Base-by-base conservation (phyloP, 92 coral and sea anemone species). In the Desmophyllum pertusum region DNA sequence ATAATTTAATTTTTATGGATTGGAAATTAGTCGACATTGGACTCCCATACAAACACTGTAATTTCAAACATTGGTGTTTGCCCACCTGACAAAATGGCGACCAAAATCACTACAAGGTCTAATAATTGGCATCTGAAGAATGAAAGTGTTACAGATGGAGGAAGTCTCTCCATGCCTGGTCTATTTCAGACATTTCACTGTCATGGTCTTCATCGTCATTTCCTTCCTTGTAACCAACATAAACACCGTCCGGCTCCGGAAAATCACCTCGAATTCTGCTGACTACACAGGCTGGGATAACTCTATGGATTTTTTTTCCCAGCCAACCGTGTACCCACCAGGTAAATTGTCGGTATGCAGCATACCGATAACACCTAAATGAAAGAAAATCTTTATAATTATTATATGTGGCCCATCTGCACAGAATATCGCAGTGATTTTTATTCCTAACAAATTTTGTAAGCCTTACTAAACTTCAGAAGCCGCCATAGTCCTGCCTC, bases 301-400 rank as follows among this genome's bases (percentile, higher is more conserved):
- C 81, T 30, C 84, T 68, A 15, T 73, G 27, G 35, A 48, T 40
- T 11, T 62, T 67, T 30, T 61, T 86, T 11, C 81, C 80, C 0
- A 80, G 63, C 45, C 57, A 61, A 3, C 90, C 90, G 81, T 87
- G 87, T 6, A 31, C 80, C 90, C 90, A 81, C 86, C 83, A 81
- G 40, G 87, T 73, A 66, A 86, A 86, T 76, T 80, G 86, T 38
- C 82, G 50, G 63, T 85, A 85, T 42, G 83, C 88, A 33, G 83
- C 33, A 37, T 52, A 39, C 27, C 35, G 76, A 23, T 39, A 57
- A 39, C 72, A 50, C 52, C 70, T 75, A 14, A 73, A 73, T 23
- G 18, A 75, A 38, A 77, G 48, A 2, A 7, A 41, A 41, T 41
- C 7, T 7, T 41, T 41, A 41, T 41, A 41, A 41, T 3, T 41